phyloP scores from a whole-genome alignment of 35 echinoderm and acorn worm genomes.

The Amphiura filiformis region DNA sequence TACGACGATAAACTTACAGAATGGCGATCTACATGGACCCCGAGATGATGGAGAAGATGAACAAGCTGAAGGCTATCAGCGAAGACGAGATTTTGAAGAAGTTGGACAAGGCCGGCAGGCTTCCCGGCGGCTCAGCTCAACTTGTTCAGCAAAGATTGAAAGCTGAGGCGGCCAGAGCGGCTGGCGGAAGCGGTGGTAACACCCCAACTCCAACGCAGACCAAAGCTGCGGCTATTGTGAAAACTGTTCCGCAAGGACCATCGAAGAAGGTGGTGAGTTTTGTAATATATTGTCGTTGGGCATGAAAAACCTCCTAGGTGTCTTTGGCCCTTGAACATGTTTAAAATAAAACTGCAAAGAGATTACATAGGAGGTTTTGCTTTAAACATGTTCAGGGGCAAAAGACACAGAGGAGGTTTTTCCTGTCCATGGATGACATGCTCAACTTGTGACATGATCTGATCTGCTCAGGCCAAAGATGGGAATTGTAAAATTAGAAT shows the following conservation, averaged over 20 bases:
- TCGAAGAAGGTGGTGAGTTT: neutral
- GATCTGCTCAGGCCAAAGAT: too few relatives aligned
- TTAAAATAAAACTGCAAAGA: too few relatives aligned
- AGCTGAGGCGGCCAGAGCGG: neutral
- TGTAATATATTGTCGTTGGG: too few relatives aligned
- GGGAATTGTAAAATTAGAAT: too few relatives aligned
- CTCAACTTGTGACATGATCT: too few relatives aligned
- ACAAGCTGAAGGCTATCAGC: neutral
- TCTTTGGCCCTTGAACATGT: too few relatives aligned
- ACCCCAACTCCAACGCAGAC: neutral
- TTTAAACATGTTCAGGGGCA: too few relatives aligned
- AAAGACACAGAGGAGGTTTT: too few relatives aligned
- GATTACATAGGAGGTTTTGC: too few relatives aligned
- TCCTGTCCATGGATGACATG: too few relatives aligned
- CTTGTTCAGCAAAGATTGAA: neutral
- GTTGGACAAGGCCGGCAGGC: neutral
- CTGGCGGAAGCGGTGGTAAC: neutral
- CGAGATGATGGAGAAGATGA: neutral
- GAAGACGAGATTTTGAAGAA: conserved; percentile 1
- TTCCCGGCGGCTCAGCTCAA: neutral
- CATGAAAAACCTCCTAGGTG: too few relatives aligned
- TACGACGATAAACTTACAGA: too few relatives aligned
- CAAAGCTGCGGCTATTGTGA: neutral
- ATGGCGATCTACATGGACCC: conserved; percentile 6
- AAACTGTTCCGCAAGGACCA: neutral